Evolutionary conservation across 2,888 invertebrate genomes (phyloP).

Genomic region (Cerceris rybyensis): DNA sequence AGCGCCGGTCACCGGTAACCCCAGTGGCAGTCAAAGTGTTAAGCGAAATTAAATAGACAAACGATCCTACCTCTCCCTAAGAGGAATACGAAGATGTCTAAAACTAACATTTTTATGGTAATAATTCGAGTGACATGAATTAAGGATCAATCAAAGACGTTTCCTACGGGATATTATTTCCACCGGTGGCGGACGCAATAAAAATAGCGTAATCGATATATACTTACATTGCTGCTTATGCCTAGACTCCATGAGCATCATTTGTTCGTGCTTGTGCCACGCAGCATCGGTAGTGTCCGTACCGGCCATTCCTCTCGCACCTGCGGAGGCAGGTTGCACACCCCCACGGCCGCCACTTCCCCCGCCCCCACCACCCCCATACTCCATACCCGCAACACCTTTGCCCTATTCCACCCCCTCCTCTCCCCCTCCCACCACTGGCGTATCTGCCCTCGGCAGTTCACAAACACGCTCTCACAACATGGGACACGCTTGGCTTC

Average conservation of each 20-base stretch:
- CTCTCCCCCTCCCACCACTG: slow-evolving; percentile 71
- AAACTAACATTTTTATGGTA: neutral
- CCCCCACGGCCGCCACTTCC: slow-evolving; percentile 77
- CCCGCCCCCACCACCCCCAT: slow-evolving; percentile 76
- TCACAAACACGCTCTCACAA: slow-evolving; percentile 77
- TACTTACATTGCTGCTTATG: slow-evolving; percentile 81
- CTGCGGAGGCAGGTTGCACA: slow-evolving; percentile 78
- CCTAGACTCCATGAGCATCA: slow-evolving; percentile 81
- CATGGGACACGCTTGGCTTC: slow-evolving; percentile 76
- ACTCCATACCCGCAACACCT: slow-evolving; percentile 80
- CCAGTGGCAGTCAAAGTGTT: too few species aligned
- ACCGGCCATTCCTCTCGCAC: slow-evolving; percentile 77
- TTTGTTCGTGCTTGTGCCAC: slow-evolving; percentile 81
- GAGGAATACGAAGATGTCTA: neutral
- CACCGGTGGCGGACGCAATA: neutral
- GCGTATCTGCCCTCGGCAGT: slow-evolving; percentile 75
- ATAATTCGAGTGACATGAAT: too few species aligned
- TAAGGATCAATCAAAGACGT: too few species aligned
- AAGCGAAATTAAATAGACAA: too few species aligned
- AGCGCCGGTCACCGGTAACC: too few species aligned
- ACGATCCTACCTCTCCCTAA: neutral
- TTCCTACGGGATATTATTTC: too few species aligned
- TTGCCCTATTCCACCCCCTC: slow-evolving; percentile 59
- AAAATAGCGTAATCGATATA: slow-evolving; percentile 19
- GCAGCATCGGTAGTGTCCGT: slow-evolving; percentile 81